phyloP scores from a whole-genome alignment of 1,140 invertebrate genomes.

The Tetramorium parvispinum region DNA sequence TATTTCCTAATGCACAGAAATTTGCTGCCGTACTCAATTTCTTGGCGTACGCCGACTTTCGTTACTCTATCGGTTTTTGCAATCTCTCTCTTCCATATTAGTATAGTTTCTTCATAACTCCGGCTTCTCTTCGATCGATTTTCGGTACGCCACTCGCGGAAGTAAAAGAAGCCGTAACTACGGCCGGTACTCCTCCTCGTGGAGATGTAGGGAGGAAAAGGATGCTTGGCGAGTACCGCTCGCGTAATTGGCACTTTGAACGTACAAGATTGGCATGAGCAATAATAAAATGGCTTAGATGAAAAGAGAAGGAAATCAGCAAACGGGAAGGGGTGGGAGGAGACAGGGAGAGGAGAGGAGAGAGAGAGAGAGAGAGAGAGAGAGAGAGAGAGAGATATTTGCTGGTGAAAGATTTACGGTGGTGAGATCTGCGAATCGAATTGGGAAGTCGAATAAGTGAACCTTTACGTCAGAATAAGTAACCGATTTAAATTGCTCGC shows the following conservation, averaged over 20 bases:
- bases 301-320: background rate
- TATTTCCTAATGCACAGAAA: slow-evolving; percentile 8
- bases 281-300: slow-evolving; percentile 66
- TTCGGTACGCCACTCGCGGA: slow-evolving; percentile 37
- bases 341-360: background rate
- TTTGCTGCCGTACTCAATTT: slow-evolving; percentile 16
- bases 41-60: background rate
- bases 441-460: slow-evolving; percentile 40
- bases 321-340: no score
- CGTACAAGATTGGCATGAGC: slow-evolving; percentile 59
- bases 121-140: slow-evolving; percentile 28
- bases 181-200: slow-evolving; percentile 16
- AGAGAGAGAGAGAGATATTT: background rate
- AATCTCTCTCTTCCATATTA: slow-evolving; percentile 50
- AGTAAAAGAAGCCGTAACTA: slow-evolving; percentile 54
- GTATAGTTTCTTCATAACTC: slow-evolving; percentile 45
- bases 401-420: slow-evolving; percentile 22
- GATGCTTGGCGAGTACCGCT: slow-evolving; percentile 49
- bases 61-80: slow-evolving; percentile 18
- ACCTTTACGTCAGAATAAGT: slow-evolving; percentile 29
- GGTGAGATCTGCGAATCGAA: slow-evolving; percentile 14
- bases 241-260: slow-evolving; percentile 74
- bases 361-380: background rate
- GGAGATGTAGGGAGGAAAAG: slow-evolving; percentile 27
- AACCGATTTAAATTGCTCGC: slow-evolving; percentile 44